Evolutionary conservation across 2,888 invertebrate species (phyloP), one percentile per base, ranked within the genome.

Genomic region (Hyles lineata): DNA sequence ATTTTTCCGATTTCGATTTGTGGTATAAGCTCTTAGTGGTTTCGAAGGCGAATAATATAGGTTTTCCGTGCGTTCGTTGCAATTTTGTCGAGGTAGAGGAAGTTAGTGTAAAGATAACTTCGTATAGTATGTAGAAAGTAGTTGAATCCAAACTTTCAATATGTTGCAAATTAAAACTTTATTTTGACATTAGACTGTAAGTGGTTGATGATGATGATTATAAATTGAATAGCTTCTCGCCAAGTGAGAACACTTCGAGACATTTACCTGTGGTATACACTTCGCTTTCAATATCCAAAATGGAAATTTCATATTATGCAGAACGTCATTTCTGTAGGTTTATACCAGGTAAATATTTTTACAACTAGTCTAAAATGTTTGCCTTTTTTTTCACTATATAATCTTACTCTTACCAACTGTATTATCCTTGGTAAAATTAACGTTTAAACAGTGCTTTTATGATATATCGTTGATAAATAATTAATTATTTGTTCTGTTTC

Each of bases 271-370:
- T n/a, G 11, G 60, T 62, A 62, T 11, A 23, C 19, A 29, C 6
- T 8, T 7, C 43, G 60, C 21, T 50, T 62, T 73, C 55, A 73
- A 73, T 43, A 55, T n/a, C 29, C 52, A 59, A 69, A 74, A 61
- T 74, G 62, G 72, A n/a, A 62, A 25, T 71, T 58, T 21, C n/a
- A 70, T 17, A 15, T 60, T 11, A 52, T n/a, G 23, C 29, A 32
- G 74, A 70, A 58, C 43, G 59, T 76, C 69, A 70, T 29, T 67
- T 62, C 70, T 19, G 9, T 67, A 60, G 23, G 62, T 74, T 71
- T 43, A 71, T 52, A 74, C 43, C 6, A 50, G 50, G 17, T 19
- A 71, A 75, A 74, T 73, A 76, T 78, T 78, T 74, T 79, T 75
- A 72, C 55, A 73, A 76, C 76, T 35, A 72, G 72, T 59, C 50